phyloP scores from a whole-genome alignment of 2,113 vertebrate species.

The Ciconia maguari region DNA sequence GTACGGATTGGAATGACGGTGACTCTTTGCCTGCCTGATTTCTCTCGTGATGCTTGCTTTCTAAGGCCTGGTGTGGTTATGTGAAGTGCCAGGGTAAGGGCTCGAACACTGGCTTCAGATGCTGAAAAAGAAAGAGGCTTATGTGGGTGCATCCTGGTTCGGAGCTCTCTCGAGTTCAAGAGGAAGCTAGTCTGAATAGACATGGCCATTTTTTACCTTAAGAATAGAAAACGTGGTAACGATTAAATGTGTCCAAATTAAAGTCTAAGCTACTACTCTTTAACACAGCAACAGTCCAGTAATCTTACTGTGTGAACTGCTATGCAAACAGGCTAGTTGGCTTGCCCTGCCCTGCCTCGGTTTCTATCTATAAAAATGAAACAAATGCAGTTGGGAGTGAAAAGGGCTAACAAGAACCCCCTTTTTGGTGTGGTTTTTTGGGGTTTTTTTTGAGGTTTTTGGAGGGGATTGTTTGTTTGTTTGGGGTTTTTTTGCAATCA shows the following conservation, averaged over 20 bases:
- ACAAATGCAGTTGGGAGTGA: neutral
- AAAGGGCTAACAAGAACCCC: neutral
- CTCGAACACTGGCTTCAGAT: neutral
- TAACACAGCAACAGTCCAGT: neutral
- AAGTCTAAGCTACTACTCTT: neutral
- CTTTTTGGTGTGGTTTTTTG: neutral
- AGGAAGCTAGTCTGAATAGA: neutral
- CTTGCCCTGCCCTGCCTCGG: neutral
- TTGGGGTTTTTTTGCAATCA: neutral
- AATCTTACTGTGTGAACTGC: neutral
- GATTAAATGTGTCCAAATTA: neutral
- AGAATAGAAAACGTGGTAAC: neutral
- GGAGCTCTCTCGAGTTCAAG: neutral
- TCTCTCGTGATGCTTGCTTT: neutral
- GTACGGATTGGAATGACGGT: neutral
- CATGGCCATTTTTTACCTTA: neutral
- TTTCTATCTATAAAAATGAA: neutral
- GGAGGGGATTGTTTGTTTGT: neutral
- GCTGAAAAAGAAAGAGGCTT: neutral
- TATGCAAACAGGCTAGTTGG: neutral
- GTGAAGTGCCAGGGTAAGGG: neutral
- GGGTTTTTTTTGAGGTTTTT: neutral
- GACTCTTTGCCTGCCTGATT: neutral
- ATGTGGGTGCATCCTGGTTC: neutral
- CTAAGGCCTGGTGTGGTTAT: accelerated